Percentiles rank a stretch among this genome's conserved stretches.
Evolutionary conservation across 1,140 invertebrate genomes (phyloP).

Genomic region (Trachelipus rathkii): DNA sequence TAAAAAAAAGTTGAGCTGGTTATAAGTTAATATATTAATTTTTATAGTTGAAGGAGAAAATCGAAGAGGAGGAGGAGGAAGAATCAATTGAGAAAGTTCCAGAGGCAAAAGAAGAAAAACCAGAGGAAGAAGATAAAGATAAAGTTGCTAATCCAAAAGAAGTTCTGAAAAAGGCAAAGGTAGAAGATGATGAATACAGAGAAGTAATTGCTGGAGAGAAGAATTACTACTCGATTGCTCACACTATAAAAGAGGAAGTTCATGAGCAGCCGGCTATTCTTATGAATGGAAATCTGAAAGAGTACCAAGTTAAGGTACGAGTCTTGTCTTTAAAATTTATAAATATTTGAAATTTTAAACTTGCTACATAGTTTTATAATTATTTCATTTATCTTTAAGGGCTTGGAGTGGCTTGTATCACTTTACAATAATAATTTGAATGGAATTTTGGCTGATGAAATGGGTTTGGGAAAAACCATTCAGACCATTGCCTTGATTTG

Average conservation of each 20-base stretch:
- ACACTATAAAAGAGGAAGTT: slow-evolving; percentile 88
- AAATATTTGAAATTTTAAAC: no score
- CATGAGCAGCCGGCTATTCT: slow-evolving; percentile 87
- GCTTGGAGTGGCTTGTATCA: slow-evolving; percentile 96
- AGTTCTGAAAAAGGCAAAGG: slow-evolving; percentile 69
- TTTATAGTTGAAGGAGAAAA: slow-evolving; percentile 7
- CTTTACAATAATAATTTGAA: slow-evolving; percentile 98
- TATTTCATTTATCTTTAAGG: slow-evolving; percentile 54
- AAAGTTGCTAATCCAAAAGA: slow-evolving; percentile 62
- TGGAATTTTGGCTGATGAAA: slow-evolving; percentile 92
- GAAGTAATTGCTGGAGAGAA: slow-evolving; percentile 53
- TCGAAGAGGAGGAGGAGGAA: slow-evolving; percentile 48
- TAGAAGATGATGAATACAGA: slow-evolving; percentile 90
- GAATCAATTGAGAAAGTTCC: slow-evolving; percentile 33
- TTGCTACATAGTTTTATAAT: no score
- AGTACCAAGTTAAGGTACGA: slow-evolving; percentile 84
- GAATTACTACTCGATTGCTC: slow-evolving; percentile 75
- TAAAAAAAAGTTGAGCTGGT: no score
- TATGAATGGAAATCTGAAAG: slow-evolving; percentile 89
- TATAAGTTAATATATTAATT: background rate
- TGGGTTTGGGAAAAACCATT: slow-evolving; percentile 97
- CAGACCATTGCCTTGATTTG: slow-evolving; percentile 93
- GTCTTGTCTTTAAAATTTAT: background rate
- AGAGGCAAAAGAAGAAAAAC: slow-evolving; percentile 44
- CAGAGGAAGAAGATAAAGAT: slow-evolving; percentile 29